Base-by-base conservation (phyloP, 2,113 vertebrate genomes). In the Sula dactylatra region DNA sequence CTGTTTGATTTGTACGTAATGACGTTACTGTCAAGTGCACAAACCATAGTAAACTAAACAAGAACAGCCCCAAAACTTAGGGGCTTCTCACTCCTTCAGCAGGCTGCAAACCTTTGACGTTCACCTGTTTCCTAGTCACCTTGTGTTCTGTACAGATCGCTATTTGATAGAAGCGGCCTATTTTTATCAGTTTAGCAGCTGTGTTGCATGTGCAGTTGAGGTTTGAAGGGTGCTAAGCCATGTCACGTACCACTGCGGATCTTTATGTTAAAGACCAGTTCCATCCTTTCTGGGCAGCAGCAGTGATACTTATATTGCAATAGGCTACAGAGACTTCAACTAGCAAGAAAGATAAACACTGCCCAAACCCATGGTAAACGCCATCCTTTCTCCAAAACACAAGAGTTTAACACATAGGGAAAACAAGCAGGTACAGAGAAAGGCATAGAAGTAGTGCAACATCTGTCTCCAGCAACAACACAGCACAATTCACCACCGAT, bases 401-500 rank as follows among this genome's bases (percentile, higher is more conserved):
- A 11, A 10, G 47, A 44, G 5, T 89, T 42, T 42, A 64, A 54
- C 34, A 15, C 0, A 0, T 8, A 45, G 44, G 50, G 42, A 64
- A 86, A 92, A 55, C 29, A 67, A 58, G 16, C 27, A 77, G 55
- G 8, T 52, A 49, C 16, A 49, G 66, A 70, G 13, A 34, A 52
- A 81, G 62, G 34, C 55, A 52, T 1, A 61, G 70, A 21, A 76
- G 56, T 4, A 58, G 45, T 8, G 2, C 31, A 80, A 12, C 0
- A 1, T 50, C 36, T 26, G 13, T 54, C 45, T 87, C 66, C 45
- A 77, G 70, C 65, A 81, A 34, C 36, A 44, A 36, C 36, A 22
- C 6, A 31, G 69, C 49, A 52, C 5, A 0, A n/a, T 27, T 62
- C 47, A 1, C 55, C 55, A 8, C 19, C 5, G 8, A 3, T 17